Evolutionary conservation across 2,888 invertebrate species (phyloP).

Genomic region (Lasioglossum oenotherae): DNA sequence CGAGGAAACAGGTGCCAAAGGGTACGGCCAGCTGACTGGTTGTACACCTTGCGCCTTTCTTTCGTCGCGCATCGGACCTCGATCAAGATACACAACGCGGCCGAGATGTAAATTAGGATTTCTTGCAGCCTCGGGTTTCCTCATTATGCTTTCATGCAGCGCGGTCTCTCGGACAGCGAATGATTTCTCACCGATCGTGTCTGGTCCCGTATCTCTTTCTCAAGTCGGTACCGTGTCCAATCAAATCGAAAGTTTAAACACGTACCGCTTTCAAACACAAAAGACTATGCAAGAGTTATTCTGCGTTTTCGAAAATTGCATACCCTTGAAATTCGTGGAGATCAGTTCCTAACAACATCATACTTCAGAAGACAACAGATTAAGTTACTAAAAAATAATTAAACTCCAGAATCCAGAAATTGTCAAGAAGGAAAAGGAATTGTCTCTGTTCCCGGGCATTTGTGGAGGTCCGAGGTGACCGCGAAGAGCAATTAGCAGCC

Average conservation of each 20-base stretch:
- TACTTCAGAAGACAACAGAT: neutral
- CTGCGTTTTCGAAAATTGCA: neutral
- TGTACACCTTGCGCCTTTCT: conserved; percentile 76
- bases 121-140: neutral
- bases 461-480: neutral
- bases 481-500: neutral
- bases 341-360: neutral
- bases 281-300: too few species aligned
- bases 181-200: neutral
- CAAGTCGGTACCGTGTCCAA: neutral
- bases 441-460: neutral
- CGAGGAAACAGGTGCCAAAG: conserved; percentile 75
- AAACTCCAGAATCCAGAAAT: neutral
- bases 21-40: conserved; percentile 76
- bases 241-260: neutral
- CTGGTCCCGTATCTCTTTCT: neutral
- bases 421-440: neutral
- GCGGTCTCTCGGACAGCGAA: neutral
- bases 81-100: conserved; percentile 32
- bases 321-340: neutral
- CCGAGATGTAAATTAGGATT: conserved; percentile 36
- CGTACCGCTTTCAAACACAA: too few species aligned
- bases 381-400: neutral
- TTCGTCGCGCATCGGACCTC: conserved; percentile 49
- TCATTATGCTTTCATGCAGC: neutral